Base-by-base conservation (phyloP, 2,113 vertebrate species). In the Lipophrys pholis region DNA sequence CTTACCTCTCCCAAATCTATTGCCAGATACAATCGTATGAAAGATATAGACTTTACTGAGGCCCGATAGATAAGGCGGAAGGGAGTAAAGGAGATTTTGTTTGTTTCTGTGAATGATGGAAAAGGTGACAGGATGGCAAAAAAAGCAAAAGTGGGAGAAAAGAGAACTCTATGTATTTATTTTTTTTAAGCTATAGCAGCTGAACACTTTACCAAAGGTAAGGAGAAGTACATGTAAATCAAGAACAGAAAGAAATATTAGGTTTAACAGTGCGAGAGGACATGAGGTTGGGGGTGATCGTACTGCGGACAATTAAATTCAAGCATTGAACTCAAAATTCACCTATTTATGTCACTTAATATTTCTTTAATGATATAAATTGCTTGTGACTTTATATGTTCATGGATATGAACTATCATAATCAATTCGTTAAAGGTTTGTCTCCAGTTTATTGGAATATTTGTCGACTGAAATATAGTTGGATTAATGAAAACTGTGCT, bases 71-170 rank as follows among this genome's bases (percentile, higher is more conserved):
- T 50, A 52, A 54, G 40, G 21, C 56, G 46, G 52, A 51, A 38
- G 21, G 36, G 50, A 53, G 30, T 41, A 11, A 40, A 3, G 36
- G 42, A 51, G 58, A 61, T 69, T 65, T 52, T 17, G 17, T 17
- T n/a, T 41, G 39, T 7, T 6, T 40, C 17, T 71, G 69, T 49
- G 54, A 16, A 49, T 15, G 15, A 35, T 36, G 48, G 60, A 46
- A 68, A 58, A 70, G 56, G 30, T 52, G 50, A n/a, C 4, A 51
- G 21, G 48, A 45, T 49, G 43, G 50, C 17, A 42, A 7, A 43
- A 53, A 66, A 52, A 60, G 42, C 43, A 58, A 41, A 38, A 30
- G 21, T 30, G 21, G 9, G 38, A 52, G 3, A 5, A 36, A n/a
- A 30, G 11, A 57, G 14, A 21, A 55, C 30, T 15, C 2, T 14